Evolutionary conservation across 2,113 vertebrate species (phyloP), one percentile per base, ranked within the genome.

Genomic region (Apodemus speciosus): DNA sequence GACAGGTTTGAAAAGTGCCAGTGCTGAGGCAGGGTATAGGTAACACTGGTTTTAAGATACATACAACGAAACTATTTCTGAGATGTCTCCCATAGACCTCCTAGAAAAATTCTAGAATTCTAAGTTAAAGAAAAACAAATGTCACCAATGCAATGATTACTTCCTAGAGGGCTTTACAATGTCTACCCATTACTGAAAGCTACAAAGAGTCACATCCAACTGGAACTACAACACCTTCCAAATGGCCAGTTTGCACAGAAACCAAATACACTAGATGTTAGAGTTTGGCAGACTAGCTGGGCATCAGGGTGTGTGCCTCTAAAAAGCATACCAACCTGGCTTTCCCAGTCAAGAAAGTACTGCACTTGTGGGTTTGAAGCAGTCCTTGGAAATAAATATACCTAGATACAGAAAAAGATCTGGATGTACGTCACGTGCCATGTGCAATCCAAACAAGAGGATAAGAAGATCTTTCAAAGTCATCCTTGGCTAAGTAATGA

Each of bases 1-100:
- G 89, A 80, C 66, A 93, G 79, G 92, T 76, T 88, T 75, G 69
- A 77, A 96, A 96, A 97, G 96, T 90, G 89, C 83, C 97, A 85
- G 97, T 96, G 97, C 97, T 91, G 93, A 95, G 25, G 66, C 81
- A 46, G 3, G 69, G 77, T 81, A 83, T 89, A 89, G 83, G 35
- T 98, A 98, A 98, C 96, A 98, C 98, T 98, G 98, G 92, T 76
- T 97, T 97, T 92, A 88, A 81, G 51, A 93, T 20, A 79, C 0
- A 75, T 11, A 92, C 35, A 83, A 89, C 79, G 91, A 95, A 96
- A 94, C 35, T 76, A 91, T 43, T 56, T 89, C 89, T 43, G 40
- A 89, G 11, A 91, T 72, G 35, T 88, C 60, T 85, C 64, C 60
- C 79, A 75, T 20, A 25, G 88, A 89, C 76, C 92, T 95, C 79